A percentile compares a stretch with the other conserved stretches of the same genome.
Conservation (phyloP, 2,113 vertebrate species). For the Otus sunia region DNA sequence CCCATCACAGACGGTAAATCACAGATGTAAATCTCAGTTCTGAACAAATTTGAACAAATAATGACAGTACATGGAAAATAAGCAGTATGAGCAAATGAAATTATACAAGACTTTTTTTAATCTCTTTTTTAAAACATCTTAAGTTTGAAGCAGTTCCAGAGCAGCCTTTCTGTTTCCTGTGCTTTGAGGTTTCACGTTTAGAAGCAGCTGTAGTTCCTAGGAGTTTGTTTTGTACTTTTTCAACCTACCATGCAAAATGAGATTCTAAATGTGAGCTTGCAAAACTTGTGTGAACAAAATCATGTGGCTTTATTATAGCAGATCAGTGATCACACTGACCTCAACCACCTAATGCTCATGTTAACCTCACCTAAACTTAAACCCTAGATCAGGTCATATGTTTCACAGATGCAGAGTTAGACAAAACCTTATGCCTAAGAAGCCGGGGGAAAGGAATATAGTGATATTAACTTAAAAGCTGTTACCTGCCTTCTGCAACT, state of each 20-base stretch:
- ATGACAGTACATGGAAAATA: neutral
- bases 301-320: neutral
- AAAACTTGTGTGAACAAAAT: neutral
- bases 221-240: neutral
- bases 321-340: neutral
- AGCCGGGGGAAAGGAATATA: neutral
- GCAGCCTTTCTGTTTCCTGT: neutral
- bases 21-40: neutral
- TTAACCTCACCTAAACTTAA: neutral
- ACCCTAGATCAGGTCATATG: neutral
- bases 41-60: neutral
- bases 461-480: neutral
- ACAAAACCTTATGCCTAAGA: neutral
- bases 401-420: neutral
- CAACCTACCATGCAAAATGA: neutral
- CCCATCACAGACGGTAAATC: neutral
- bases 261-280: neutral
- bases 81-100: neutral
- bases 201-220: neutral
- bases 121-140: neutral
- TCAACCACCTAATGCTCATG: neutral
- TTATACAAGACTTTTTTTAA: neutral
- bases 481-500: neutral
- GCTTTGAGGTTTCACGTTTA: neutral
- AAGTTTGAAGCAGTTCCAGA: neutral